Evolutionary conservation across 1,140 invertebrate species (phyloP).

Genomic region (Polypedilum vanderplanki): DNA sequence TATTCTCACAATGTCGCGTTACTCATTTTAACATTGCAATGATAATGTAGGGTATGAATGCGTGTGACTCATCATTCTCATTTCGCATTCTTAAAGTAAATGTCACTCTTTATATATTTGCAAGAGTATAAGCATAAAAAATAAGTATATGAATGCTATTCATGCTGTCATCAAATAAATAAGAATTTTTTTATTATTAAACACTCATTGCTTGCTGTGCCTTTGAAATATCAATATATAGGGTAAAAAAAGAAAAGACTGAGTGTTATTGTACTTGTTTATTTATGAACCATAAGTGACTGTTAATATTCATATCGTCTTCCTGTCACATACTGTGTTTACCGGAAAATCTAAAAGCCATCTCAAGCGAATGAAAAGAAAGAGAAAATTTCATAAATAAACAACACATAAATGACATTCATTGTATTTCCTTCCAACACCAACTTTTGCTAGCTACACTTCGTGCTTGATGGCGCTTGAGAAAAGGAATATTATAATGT

Average conservation of each 20-base stretch:
- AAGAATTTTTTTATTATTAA: too few relatives aligned
- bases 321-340: background rate
- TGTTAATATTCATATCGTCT: slow-evolving; percentile 8
- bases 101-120: background rate
- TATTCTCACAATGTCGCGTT: background rate
- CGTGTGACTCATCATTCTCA: too few relatives aligned
- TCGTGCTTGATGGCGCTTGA: too few relatives aligned
- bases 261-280: background rate
- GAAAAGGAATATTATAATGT: slow-evolving; percentile 25
- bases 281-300: slow-evolving; percentile 9
- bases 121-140: background rate
- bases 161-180: too few relatives aligned
- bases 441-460: too few relatives aligned
- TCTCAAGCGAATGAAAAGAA: background rate
- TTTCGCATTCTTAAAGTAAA: background rate
- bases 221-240: too few relatives aligned
- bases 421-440: too few relatives aligned
- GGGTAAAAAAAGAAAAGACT: too few relatives aligned
- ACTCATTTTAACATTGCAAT: background rate
- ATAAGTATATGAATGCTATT: background rate
- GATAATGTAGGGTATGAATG: background rate
- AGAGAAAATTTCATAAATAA: background rate
- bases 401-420: too few relatives aligned
- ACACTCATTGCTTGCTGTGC: too few relatives aligned
- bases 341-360: background rate